Conservation (phyloP, 2,888 invertebrate species). For the Antitype chi region DNA sequence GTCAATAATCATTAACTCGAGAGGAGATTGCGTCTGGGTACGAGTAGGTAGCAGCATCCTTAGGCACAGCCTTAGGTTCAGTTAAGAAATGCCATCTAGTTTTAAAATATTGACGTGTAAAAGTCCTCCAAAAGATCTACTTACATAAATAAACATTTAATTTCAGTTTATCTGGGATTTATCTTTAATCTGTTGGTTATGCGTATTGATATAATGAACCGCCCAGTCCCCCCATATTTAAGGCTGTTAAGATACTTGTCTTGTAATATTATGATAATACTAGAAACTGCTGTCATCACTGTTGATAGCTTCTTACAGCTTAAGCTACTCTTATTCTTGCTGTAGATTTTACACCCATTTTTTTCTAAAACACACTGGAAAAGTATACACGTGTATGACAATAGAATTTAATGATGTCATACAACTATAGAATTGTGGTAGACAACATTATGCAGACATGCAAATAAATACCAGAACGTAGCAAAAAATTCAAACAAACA, state of each 20-base stretch:
- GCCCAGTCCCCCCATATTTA: no score
- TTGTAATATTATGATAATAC: not conserved
- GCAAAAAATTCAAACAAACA: not conserved
- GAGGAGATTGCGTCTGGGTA: not conserved
- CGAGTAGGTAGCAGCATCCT: no score
- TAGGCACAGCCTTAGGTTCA: no score
- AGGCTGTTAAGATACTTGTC: not conserved
- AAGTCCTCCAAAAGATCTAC: no score
- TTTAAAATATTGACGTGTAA: no score
- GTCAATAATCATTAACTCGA: not conserved
- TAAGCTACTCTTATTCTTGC: not conserved
- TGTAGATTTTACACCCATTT: not conserved
- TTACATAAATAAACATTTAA: no score
- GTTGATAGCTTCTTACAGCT: not conserved
- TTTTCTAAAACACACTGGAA: not conserved
- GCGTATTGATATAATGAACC: not conserved
- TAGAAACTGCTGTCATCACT: not conserved
- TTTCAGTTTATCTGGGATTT: not conserved
- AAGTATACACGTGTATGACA: not conserved
- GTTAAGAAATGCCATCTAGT: no score
- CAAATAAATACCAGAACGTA: not conserved
- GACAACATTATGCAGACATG: not conserved
- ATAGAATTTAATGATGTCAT: not conserved
- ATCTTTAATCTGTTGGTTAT: not conserved
- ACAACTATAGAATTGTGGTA: not conserved